These are phyloP conservation scores for Actinia tenebrosa DNA, from an alignment of 64 coral and sea anemone species.

Conservation along the genomic window DNA sequence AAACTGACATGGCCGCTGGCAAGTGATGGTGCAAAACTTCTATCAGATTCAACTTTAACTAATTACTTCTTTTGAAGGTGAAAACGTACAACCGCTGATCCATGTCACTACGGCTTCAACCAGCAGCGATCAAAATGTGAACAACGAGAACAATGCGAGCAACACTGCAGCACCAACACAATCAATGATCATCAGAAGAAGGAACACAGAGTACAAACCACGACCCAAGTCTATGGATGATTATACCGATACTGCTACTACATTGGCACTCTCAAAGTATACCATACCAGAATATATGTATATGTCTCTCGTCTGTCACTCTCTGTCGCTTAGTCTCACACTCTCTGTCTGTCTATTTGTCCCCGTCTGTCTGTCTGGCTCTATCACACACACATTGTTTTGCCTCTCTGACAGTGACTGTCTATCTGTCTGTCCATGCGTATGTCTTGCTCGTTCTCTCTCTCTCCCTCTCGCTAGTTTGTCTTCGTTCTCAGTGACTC, in stretches of 20 bases:
- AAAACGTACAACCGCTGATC: constrained; percentile 51
- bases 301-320: background rate
- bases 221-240: constrained; percentile 22
- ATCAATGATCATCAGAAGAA: constrained; percentile 12
- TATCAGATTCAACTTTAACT: too few species aligned
- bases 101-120: constrained; percentile 43
- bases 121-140: constrained; percentile 14
- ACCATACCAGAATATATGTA: background rate
- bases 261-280: constrained; percentile 42
- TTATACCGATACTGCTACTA: constrained; percentile 27
- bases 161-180: background rate
- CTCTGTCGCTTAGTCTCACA: background rate
- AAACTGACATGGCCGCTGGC: too few species aligned
- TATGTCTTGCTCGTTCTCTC: too few species aligned
- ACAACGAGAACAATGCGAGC: constrained; percentile 10
- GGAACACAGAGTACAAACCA: background rate
- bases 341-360: too few species aligned
- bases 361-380: too few species aligned
- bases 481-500: too few species aligned
- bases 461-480: too few species aligned
- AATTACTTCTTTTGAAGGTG: background rate
- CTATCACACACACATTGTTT: too few species aligned
- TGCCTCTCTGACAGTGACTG: too few species aligned
- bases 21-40: too few species aligned
- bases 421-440: too few species aligned